Evolutionary conservation across 2,888 invertebrate species (phyloP).

Genomic region (Oegoconia quadripuncta): DNA sequence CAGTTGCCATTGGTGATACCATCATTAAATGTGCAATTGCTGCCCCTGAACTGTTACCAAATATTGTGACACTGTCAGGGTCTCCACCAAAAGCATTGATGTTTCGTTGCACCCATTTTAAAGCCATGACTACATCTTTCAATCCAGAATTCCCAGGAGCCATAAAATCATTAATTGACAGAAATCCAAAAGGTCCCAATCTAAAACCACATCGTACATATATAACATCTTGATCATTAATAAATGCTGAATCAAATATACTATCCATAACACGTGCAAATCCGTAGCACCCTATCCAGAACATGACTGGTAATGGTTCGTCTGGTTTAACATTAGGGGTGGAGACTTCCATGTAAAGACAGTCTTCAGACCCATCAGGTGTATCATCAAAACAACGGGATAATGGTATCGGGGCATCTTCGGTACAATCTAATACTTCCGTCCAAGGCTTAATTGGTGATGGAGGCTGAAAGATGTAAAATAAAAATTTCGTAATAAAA

Average conservation of each 20-base stretch:
- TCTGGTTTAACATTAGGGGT: constrained; percentile 48
- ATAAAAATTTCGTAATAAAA: too few relatives aligned
- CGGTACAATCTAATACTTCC: constrained; percentile 49
- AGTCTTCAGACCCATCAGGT: constrained; percentile 60
- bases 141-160: constrained; percentile 70
- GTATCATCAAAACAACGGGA: constrained; percentile 14
- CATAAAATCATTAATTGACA: constrained; percentile 57
- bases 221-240: constrained; percentile 52
- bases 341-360: constrained; percentile 61
- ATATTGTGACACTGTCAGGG: constrained; percentile 66
- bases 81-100: constrained; percentile 66
- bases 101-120: constrained; percentile 67
- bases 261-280: constrained; percentile 45
- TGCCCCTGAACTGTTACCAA: constrained; percentile 68
- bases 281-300: constrained; percentile 66
- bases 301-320: constrained; percentile 68
- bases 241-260: constrained; percentile 51
- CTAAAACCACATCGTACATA: constrained; percentile 66
- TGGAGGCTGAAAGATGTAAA: constrained; percentile 52
- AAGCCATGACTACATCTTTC: constrained; percentile 64
- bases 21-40: constrained; percentile 68
- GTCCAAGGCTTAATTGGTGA: constrained; percentile 44
- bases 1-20: constrained; percentile 68
- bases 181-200: constrained; percentile 68
- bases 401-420: constrained; percentile 39